Evolutionary conservation across 2,888 invertebrate genomes (phyloP).

Genomic region (Cerastis rubricosa): DNA sequence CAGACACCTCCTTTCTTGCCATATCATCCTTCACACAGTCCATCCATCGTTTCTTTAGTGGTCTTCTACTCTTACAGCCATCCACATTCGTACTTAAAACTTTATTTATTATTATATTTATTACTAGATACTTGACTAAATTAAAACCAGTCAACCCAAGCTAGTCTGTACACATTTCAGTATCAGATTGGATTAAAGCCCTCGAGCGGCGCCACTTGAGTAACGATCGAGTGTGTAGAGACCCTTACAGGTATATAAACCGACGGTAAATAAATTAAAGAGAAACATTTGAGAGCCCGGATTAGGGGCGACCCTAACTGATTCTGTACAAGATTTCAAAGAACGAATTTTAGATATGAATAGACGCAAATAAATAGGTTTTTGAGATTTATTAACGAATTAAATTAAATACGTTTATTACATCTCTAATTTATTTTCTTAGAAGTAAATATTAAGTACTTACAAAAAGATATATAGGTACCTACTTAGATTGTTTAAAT

Average conservation of each 20-base stretch:
- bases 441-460: not conserved
- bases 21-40: too few species aligned
- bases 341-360: slow-evolving; percentile 2
- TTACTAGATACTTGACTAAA: slow-evolving; percentile 2
- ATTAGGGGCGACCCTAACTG: not conserved
- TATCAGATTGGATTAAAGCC: not conserved
- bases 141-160: not conserved
- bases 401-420: not conserved
- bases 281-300: slow-evolving; percentile 4
- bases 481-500: not conserved
- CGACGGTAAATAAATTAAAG: slow-evolving; percentile 15
- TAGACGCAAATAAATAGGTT: not conserved
- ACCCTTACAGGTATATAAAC: slow-evolving; percentile 6
- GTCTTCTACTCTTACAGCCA: too few species aligned
- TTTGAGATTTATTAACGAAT: slow-evolving; percentile 14
- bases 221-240: not conserved
- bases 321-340: slow-evolving; percentile 3
- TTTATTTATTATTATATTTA: not conserved
- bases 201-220: slow-evolving; percentile 5
- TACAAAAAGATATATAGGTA: not conserved
- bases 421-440: not conserved
- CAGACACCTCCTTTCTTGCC: too few species aligned
- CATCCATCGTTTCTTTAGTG: too few species aligned
- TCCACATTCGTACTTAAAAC: too few species aligned
- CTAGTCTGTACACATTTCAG: not conserved